Evolutionary conservation across 2,113 vertebrate species (phyloP), one percentile per base, ranked within the genome.

Genomic region (Ahaetulla prasina): DNA sequence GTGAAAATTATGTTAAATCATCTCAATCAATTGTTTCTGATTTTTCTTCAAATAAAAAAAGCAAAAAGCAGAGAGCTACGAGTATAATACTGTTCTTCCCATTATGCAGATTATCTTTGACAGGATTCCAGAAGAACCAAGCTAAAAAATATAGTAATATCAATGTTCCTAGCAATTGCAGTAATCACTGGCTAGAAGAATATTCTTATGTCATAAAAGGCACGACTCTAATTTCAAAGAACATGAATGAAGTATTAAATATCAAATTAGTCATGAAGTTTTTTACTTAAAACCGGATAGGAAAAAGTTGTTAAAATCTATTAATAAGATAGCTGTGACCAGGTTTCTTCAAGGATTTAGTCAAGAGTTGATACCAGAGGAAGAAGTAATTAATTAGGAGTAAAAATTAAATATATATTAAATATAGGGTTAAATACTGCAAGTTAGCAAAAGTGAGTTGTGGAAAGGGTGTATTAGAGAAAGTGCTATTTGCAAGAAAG

Each of bases 271-370:
- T 97, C 97, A 98, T 98, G 97, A 98, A 96, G 96, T 96, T 97
- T 98, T 92, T 95, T 94, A 97, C 96, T 97, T 97, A 95, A 95
- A 96, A 94, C 97, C 96, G 96, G 96, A 90, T 96, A 97, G 96
- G 95, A 97, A 96, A 97, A 96, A 96, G 93, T 97, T 97, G 97
- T 98, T 97, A 97, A 97, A 96, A 97, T 94, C 96, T 97, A 98
- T 98, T 97, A 98, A 95, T 91, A 97, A 97, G 97, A 96, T 91
- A 93, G 95, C 94, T 95, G 94, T 94, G 95, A 97, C 96, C 96
- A 93, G 96, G 94, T 96, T 97, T 96, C 96, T 95, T 97, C 96
- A 94, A 94, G 91, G 96, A 96, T 96, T 92, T 96, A 95, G 95
- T 96, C 95, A 95, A 94, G 96, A 63, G 4, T 39, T 92, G 3